Evolutionary conservation across 2,888 invertebrate genomes (phyloP).

Genomic region (Oithona nana): DNA sequence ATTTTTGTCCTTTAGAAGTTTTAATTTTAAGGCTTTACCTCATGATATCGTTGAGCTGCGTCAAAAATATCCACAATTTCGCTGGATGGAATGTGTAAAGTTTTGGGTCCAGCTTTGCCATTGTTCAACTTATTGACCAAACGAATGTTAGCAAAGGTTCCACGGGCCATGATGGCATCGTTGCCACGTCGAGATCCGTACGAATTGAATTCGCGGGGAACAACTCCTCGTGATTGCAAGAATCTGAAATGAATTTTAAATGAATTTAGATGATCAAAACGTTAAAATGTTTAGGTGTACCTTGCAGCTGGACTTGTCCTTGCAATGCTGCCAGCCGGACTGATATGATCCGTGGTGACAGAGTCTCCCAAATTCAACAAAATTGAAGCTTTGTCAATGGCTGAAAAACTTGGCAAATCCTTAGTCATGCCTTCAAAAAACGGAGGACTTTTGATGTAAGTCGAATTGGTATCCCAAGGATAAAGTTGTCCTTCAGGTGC

Average conservation of each 20-base stretch:
- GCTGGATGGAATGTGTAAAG: conserved; percentile 31
- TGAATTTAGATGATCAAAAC: too few species aligned
- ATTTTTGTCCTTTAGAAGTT: not conserved
- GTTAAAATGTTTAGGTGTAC: too few species aligned
- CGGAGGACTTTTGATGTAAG: conserved; percentile 87
- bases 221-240: conserved; percentile 40
- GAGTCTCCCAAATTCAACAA: conserved; percentile 78
- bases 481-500: conserved; percentile 66
- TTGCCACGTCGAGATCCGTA: conserved; percentile 93
- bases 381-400: conserved; percentile 53
- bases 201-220: conserved; percentile 87
- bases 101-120: conserved; percentile 30
- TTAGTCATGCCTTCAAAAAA: conserved; percentile 49
- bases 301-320: conserved; percentile 78
- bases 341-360: conserved; percentile 96
- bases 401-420: conserved; percentile 40
- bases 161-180: conserved; percentile 89
- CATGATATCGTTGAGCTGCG: conserved; percentile 33
- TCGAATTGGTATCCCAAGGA: conserved; percentile 72
- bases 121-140: conserved; percentile 32
- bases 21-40: conserved; percentile 10
- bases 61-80: conserved; percentile 35
- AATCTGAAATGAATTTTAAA: not conserved
- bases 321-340: conserved; percentile 92
- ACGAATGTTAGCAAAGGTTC: conserved; percentile 42